A percentile compares a stretch with the other conserved stretches of the same genome.
phyloP scores from a whole-genome alignment of 2,113 vertebrate genomes.

The Pollachius pollachius region DNA sequence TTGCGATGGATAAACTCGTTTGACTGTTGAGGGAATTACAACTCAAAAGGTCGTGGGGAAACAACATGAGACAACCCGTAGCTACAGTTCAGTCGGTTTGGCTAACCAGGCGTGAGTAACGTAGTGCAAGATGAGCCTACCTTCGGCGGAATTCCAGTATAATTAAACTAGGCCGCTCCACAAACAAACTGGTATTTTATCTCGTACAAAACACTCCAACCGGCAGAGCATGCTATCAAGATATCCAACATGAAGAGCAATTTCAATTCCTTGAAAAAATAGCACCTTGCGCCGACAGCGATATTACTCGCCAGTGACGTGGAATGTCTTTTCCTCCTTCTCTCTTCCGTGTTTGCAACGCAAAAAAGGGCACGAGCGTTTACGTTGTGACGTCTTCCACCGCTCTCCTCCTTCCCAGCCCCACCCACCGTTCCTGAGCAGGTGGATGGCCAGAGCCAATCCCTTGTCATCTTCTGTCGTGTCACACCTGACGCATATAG shows the following conservation, averaged over 20 bases:
- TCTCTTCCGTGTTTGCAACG: conserved; percentile 64
- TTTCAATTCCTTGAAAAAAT: not conserved
- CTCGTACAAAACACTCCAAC: not conserved
- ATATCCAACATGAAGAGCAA: not conserved
- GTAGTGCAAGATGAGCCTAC: conserved; percentile 32
- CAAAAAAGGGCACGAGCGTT: conserved; percentile 31
- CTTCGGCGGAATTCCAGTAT: conserved; percentile 48
- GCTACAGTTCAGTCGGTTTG: conserved; percentile 17
- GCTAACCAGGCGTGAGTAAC: conserved; percentile 31
- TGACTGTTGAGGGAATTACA: not conserved
- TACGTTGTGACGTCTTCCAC: conserved; percentile 16
- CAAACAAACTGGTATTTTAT: not conserved
- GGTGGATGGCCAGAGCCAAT: too few species aligned
- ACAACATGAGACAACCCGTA: conserved; percentile 10
- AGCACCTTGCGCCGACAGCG: conserved; percentile 43
- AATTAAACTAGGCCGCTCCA: conserved; percentile 31
- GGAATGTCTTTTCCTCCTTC: conserved; percentile 50
- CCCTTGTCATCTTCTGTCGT: too few species aligned
- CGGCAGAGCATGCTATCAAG: not conserved
- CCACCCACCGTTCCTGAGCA: too few species aligned
- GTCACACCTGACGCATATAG: too few species aligned
- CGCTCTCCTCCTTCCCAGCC: not conserved
- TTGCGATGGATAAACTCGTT: not conserved
- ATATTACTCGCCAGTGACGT: conserved; percentile 74
- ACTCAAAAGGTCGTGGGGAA: conserved; percentile 24